Percentiles rank a stretch among this genome's conserved stretches.
These are phyloP conservation scores for Pseudolaguvia tuberculata DNA, from an alignment of 2,113 vertebrate species.

Conservation along the genomic window DNA sequence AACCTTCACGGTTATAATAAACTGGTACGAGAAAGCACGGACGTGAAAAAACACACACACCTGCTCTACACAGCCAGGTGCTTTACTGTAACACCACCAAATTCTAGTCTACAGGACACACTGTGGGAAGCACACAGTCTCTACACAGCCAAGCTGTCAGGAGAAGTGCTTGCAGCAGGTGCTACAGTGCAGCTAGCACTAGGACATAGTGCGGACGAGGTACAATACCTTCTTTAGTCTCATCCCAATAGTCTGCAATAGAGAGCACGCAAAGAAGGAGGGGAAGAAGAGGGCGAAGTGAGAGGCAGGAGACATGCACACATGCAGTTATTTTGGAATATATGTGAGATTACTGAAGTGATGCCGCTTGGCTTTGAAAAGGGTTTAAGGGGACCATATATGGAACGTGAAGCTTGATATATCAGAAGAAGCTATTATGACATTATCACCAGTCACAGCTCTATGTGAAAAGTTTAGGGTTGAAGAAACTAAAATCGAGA, in stretches of 20 bases:
- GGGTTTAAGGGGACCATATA: constrained; percentile 25
- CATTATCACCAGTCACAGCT: constrained; percentile 61
- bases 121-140: constrained; percentile 50
- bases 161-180: constrained; percentile 59
- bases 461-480: constrained; percentile 56
- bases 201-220: constrained; percentile 65
- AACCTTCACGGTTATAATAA: constrained; percentile 29
- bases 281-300: constrained; percentile 56
- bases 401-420: constrained; percentile 27
- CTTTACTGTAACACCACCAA: constrained; percentile 29
- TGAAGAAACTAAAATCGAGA: constrained; percentile 61
- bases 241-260: constrained; percentile 78
- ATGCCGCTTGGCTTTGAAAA: constrained; percentile 16
- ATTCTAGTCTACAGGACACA: constrained; percentile 47
- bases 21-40: constrained; percentile 38
- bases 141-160: constrained; percentile 50
- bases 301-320: constrained; percentile 45
- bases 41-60: constrained; percentile 44
- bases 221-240: constrained; percentile 79
- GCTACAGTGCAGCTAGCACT: constrained; percentile 60
- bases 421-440: constrained; percentile 57
- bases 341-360: constrained; percentile 20
- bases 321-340: constrained; percentile 38
- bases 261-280: constrained; percentile 70
- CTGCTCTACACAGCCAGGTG: constrained; percentile 28